A percentile compares a stretch with the other conserved stretches of the same genome.
Conservation (phyloP, 2,113 vertebrate genomes). For the Pseudorasbora parva region DNA sequence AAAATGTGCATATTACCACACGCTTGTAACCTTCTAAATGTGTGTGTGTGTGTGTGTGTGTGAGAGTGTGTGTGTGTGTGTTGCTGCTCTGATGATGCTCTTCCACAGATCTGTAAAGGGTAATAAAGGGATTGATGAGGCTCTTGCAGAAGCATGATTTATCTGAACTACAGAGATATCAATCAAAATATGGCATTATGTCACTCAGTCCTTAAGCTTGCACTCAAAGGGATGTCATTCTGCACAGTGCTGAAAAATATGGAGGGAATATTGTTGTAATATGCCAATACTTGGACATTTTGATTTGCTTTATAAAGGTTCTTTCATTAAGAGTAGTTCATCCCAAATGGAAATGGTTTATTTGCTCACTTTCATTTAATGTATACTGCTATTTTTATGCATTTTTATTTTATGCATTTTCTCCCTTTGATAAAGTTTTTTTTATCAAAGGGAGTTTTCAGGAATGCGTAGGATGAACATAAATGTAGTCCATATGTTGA, state of each 20-base stretch:
- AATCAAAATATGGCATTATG: background rate
- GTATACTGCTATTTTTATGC: background rate
- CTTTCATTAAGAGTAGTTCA: background rate
- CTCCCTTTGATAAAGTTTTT: too few species aligned
- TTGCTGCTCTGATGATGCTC: background rate
- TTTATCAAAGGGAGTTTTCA: background rate
- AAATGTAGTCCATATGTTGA: background rate
- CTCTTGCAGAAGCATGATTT: constrained; percentile 15
- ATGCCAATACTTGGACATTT: background rate
- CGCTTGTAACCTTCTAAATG: background rate
- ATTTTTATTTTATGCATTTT: background rate
- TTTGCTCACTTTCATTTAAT: background rate
- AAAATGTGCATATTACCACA: background rate
- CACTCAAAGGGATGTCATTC: constrained; percentile 8
- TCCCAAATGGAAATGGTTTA: too few species aligned
- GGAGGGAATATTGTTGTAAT: background rate
- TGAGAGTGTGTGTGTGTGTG: background rate
- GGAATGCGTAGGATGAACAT: background rate
- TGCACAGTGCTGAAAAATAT: background rate
- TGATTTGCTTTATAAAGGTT: background rate
- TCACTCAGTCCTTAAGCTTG: background rate
- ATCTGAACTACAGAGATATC: background rate
- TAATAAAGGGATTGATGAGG: background rate
- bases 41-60: background rate
- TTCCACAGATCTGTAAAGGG: background rate